A percentile compares a stretch with the other conserved stretches of the same genome.
These are phyloP conservation scores for Phacellophora camtschatica DNA, from an alignment of 30 jellyfish, hydroid and myxozoan species.

Conservation along the genomic window DNA sequence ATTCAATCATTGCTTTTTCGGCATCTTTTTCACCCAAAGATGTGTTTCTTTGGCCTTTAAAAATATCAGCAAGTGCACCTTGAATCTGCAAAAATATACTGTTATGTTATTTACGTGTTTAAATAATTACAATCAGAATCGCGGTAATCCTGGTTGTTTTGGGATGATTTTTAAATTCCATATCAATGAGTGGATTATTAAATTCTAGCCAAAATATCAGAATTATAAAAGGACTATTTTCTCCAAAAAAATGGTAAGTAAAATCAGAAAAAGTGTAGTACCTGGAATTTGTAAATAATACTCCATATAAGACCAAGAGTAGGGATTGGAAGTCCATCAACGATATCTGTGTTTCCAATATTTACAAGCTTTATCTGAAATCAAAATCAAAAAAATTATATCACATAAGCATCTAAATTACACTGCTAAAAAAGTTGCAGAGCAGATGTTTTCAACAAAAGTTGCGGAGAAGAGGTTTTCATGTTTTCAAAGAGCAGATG, in stretches of 20 bases:
- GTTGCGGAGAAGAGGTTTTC: too few relatives aligned
- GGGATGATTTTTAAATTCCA: background rate
- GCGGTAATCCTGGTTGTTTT: too few relatives aligned
- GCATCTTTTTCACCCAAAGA: conserved; percentile 55
- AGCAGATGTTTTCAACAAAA: too few relatives aligned
- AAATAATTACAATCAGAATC: too few relatives aligned
- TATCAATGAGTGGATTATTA: background rate
- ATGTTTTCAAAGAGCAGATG: too few relatives aligned
- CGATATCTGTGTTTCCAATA: conserved; percentile 71
- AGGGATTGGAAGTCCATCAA: conserved; percentile 86
- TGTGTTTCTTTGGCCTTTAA: conserved; percentile 6
- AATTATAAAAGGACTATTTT: background rate
- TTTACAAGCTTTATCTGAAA: conserved; percentile 82
- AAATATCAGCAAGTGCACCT: conserved; percentile 58
- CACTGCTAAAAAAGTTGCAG: too few relatives aligned
- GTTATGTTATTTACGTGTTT: background rate
- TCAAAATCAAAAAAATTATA: background rate
- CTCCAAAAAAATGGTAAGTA: background rate
- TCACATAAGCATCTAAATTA: too few relatives aligned
- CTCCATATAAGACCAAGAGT: conserved; percentile 96
- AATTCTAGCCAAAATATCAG: background rate
- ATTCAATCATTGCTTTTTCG: conserved; percentile 76
- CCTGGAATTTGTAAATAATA: conserved; percentile 92
- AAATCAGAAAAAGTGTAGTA: background rate
- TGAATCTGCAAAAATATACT: conserved; percentile 31